Base-by-base conservation (phyloP, 2,888 invertebrate genomes). In the Cataglyphis rosenhaueri region DNA sequence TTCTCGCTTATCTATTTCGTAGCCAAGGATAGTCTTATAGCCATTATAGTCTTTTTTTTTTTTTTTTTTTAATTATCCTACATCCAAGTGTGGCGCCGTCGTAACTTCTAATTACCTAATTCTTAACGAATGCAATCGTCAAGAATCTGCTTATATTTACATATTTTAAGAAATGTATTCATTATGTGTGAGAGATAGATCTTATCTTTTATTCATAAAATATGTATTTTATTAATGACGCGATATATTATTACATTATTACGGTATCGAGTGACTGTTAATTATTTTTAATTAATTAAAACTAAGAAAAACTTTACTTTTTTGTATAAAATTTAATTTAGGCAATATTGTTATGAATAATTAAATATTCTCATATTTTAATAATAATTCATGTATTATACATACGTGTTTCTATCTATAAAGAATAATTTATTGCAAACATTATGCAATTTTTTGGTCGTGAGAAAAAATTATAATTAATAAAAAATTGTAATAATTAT, bases 81-180 rank as follows among this genome's bases (percentile, higher is more conserved):
- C 41, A 66, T 76, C 5, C n/a, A 57, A n/a, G 6, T 32, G 12
- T n/a, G 15, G 25, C 32, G 32, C 41, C 12, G 21, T 41, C 44
- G 4, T 75, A 68, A 78, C n/a, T 41, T 70, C 70, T 70, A 61
- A 78, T 78, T 55, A 71, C 12, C 57, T 18, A 61, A 9, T 10
- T 35, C 18, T 70, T 59, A 44, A 59, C 35, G 15, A 52, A 10
- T 25, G 35, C n/a, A n/a, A 48, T 70, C 59, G 38, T 38, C n/a
- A 38, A 70, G 59, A 76, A 25, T n/a, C 38, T 12, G 38, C 15
- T 55, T 57, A 55, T 2, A 57, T 21, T 57, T 15, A 21, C 55
- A 41, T 41, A 66, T 66, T 32, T 76, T 29, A 57, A 57, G 10
- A 57, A 41, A 57, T 66, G n/a, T 55, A 55, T 68, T 15, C 25